A percentile compares a stretch with the other conserved stretches of the same genome.
Conservation (phyloP, 2,113 vertebrate genomes). For the Chamaetylas fuelleborni region DNA sequence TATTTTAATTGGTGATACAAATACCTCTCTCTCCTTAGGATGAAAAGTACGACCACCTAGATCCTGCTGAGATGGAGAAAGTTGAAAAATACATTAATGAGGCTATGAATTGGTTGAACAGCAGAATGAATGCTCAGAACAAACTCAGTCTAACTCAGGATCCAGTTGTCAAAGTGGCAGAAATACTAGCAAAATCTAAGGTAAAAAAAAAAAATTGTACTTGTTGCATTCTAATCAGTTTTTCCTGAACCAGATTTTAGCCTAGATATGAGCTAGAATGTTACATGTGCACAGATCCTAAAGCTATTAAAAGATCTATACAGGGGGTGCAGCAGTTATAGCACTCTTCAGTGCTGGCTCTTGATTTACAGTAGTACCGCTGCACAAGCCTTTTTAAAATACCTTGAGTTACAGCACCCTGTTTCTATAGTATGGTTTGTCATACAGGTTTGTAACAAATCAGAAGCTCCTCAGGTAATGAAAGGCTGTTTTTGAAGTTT, state of each 20-base stretch:
- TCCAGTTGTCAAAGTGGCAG: conserved; percentile 89
- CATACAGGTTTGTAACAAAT: neutral
- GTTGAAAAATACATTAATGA: conserved; percentile 87
- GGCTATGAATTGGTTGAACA: conserved; percentile 90
- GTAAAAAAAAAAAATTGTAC: conserved; percentile 69
- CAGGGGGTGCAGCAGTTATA: neutral
- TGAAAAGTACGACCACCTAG: conserved; percentile 87
- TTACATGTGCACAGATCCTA: neutral
- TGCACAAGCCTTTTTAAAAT: neutral
- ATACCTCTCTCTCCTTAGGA: conserved; percentile 72
- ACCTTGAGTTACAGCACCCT: neutral
- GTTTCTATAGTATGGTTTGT: neutral
- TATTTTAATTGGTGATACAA: neutral
- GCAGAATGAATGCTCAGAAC: conserved; percentile 90
- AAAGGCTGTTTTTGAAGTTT: neutral
- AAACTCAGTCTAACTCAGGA: conserved; percentile 87
- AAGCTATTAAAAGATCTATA: neutral
- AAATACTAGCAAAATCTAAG: conserved; percentile 89
- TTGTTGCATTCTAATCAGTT: neutral
- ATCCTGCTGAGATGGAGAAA: conserved; percentile 80
- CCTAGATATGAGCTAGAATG: neutral
- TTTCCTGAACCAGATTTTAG: neutral
- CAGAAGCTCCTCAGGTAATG: neutral
- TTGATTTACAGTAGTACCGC: neutral
- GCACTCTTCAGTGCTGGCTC: neutral